Evolutionary conservation across 2,888 invertebrate genomes (phyloP), one percentile per base, ranked within the genome.

Genomic region (Autographa pulchrina): DNA sequence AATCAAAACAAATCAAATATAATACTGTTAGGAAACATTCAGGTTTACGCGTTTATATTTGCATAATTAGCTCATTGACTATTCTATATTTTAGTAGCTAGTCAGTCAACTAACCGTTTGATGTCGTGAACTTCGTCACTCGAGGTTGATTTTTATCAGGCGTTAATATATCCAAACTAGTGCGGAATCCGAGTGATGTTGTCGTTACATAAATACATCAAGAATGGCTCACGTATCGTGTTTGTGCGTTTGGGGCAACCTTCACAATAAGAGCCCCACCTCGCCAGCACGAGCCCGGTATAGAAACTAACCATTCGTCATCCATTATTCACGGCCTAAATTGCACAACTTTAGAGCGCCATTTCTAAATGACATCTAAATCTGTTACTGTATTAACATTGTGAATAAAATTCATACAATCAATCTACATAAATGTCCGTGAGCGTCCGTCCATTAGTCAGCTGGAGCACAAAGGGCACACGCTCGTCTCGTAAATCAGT

Each of bases 311-410:
- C 92, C 93, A 95, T 96, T 92, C 94, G 93, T 96, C 96, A 95
- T 95, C 93, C 93, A 94, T 96, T 96, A 96, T 96, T 91, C 95
- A 96, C 95, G 95, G 95, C 92, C 94, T 92, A 94, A 95, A 96
- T 96, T 96, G 95, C 95, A 93, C 95, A 96, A 96, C 93, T 96
- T 95, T 94, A 95, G 92, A 96, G 94, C 94, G 94, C 95, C 94
- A 95, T 96, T 95, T 95, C 95, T 94, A 96, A 96, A 95, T 96
- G 96, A 96, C 96, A 94, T 95, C 96, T 95, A 95, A 96, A 95
- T 95, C 95, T 95, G 95, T 95, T 95, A 95, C 91, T 95, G 95
- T 95, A 95, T 96, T 95, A 96, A 95, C 96, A 95, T 95, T 94
- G 95, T 96, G 95, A 95, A 96, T 96, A 95, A 96, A 96, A 96